Conservation (phyloP, 2,797 vertebrate species). For the Anniella stebbinsi region DNA sequence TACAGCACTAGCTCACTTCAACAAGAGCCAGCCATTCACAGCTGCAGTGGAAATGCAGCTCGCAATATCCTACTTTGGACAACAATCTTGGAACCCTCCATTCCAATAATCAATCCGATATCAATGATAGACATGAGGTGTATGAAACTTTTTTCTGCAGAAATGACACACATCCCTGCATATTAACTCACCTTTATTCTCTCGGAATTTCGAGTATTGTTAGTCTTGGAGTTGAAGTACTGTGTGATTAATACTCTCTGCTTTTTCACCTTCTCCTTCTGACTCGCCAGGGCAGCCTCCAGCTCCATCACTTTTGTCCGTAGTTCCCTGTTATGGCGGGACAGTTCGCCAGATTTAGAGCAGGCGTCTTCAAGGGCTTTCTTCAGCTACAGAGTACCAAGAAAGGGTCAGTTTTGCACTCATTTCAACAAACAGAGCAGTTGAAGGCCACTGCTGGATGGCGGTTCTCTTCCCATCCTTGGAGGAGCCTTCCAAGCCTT, state of each 20-base stretch:
- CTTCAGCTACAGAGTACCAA: slow-evolving; percentile 74
- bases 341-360: slow-evolving; percentile 72
- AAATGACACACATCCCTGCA: background rate
- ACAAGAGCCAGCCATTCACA: background rate
- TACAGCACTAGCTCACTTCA: background rate
- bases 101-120: background rate
- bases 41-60: background rate
- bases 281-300: slow-evolving; percentile 68
- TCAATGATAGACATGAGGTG: background rate
- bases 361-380: slow-evolving; percentile 75
- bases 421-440: background rate
- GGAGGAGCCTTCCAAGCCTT: background rate
- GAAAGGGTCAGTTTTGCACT: background rate
- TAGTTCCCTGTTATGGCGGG: slow-evolving; percentile 75
- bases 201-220: slow-evolving; percentile 61
- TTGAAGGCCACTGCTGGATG: background rate
- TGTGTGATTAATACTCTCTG: slow-evolving; percentile 72
- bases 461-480: background rate
- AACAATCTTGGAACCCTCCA: background rate
- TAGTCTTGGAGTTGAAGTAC: slow-evolving; percentile 57
- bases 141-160: no score
- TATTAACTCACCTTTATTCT: slow-evolving; percentile 65
- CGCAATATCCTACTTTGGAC: background rate
- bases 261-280: slow-evolving; percentile 74
- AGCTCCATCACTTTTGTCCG: slow-evolving; percentile 68